Conservation (phyloP, 2,113 vertebrate species). For the Prietella phreatophila region DNA sequence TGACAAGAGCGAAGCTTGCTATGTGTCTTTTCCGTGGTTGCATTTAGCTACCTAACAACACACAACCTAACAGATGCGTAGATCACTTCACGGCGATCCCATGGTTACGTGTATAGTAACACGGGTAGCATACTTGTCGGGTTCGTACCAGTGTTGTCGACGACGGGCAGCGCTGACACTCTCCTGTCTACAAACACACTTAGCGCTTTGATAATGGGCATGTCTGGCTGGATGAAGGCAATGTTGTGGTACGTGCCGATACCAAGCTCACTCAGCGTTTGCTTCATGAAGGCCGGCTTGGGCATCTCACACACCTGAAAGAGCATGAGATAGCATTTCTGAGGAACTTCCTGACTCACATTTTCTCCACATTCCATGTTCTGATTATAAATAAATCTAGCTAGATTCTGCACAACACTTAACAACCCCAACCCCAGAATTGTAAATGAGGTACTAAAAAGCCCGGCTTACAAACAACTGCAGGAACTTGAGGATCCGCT, state of each 20-base stretch:
- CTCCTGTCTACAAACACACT: conserved; percentile 95
- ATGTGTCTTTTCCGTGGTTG: background rate
- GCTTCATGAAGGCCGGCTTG: conserved; percentile 98
- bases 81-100: background rate
- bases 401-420: background rate
- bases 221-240: conserved; percentile 95
- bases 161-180: conserved; percentile 93
- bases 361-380: background rate
- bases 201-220: conserved; percentile 97
- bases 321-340: background rate
- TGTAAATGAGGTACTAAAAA: background rate
- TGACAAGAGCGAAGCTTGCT: background rate
- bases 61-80: background rate
- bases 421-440: background rate
- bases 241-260: conserved; percentile 95
- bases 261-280: conserved; percentile 88
- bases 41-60: background rate
- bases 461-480: conserved; percentile 95
- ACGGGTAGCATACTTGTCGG: background rate
- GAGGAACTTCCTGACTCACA: background rate
- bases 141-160: conserved; percentile 85
- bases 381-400: too few relatives aligned
- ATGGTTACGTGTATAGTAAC: background rate
- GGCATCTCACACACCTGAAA: conserved; percentile 95
- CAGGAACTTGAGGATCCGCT: conserved; percentile 99